Percentiles rank a stretch among this genome's conserved stretches.
phyloP scores from a whole-genome alignment of 2,888 invertebrate species.

The Tinea semifulvella region DNA sequence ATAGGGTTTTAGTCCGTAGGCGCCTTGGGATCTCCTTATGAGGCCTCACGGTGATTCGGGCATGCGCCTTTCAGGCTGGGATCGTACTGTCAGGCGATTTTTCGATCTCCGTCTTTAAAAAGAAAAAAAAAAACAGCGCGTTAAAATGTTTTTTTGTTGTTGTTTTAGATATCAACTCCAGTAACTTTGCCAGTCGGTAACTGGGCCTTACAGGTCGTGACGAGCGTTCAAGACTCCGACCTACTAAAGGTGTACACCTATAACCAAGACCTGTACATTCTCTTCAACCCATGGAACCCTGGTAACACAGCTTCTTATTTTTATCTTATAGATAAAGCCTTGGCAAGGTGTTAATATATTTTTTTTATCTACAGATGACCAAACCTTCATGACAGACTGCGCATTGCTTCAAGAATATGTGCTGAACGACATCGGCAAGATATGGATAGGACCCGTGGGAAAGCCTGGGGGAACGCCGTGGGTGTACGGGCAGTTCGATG shows the following conservation, averaged over 20 bases:
- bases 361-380: conserved; percentile 69
- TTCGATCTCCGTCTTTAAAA: too few species aligned
- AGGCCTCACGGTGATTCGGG: too few species aligned
- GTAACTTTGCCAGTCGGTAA: conserved; percentile 71
- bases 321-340: background rate
- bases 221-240: conserved; percentile 39
- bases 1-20: too few species aligned
- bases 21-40: too few species aligned
- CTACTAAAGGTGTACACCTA: conserved; percentile 61
- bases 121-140: too few species aligned
- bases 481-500: conserved; percentile 86
- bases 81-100: too few species aligned
- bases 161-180: conserved; percentile 70
- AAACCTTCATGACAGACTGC: conserved; percentile 78
- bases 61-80: too few species aligned
- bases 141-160: too few species aligned
- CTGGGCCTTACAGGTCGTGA: conserved; percentile 73
- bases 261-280: conserved; percentile 74
- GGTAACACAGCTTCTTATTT: conserved; percentile 50
- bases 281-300: conserved; percentile 87
- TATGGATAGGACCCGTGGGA: conserved; percentile 82
- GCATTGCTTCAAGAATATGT: conserved; percentile 79
- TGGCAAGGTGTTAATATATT: conserved; percentile 14
- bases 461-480: conserved; percentile 80
- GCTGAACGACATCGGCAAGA: conserved; percentile 83